These are phyloP conservation scores for Acronicta leporina DNA, from an alignment of 2,888 invertebrate genomes.

Conservation along the genomic window DNA sequence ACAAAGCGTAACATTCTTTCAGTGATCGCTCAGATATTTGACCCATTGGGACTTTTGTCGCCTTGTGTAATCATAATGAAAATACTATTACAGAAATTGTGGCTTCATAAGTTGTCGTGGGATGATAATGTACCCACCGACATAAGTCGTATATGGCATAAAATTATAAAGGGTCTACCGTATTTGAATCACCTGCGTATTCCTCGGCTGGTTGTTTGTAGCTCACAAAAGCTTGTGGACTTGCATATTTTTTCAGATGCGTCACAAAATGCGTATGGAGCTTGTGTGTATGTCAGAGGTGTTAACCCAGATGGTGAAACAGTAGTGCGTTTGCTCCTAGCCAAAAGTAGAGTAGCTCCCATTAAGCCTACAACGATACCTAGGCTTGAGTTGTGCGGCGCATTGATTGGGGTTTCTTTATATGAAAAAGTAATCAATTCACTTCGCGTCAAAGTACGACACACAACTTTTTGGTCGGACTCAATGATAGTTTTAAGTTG, in stretches of 20 bases:
- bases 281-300: neutral
- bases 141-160: neutral
- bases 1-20: neutral
- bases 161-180: neutral
- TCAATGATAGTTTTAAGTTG: no score
- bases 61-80: neutral
- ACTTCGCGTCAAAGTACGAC: neutral
- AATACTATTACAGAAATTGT: neutral
- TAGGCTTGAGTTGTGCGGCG: neutral
- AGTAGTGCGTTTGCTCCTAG: neutral
- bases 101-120: neutral
- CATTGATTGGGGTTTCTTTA: neutral
- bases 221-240: neutral
- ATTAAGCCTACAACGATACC: neutral
- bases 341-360: neutral
- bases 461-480: neutral
- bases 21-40: neutral
- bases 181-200: neutral
- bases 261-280: neutral
- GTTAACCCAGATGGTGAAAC: neutral
- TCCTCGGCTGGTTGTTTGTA: neutral
- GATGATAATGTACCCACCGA: neutral
- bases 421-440: neutral
- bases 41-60: neutral
- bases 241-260: neutral